Base-by-base conservation (phyloP, 2,888 invertebrate species). In the Sphinx pinastri region DNA sequence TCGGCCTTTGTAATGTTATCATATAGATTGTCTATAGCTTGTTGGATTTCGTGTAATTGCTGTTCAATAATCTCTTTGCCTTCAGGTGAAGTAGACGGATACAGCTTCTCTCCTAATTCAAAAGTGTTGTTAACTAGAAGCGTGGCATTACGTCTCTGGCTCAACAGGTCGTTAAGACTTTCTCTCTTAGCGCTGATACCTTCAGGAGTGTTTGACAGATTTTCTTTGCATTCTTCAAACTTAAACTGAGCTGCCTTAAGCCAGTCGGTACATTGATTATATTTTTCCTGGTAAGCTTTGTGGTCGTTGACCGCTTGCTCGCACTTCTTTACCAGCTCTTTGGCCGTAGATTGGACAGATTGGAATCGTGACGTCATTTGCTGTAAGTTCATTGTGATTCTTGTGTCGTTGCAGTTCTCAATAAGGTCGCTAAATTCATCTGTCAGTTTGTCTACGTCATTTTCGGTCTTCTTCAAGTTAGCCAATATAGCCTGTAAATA, bases 361-460 rank as follows among this genome's bases (percentile, higher is more conserved):
- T 98, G 98, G 93, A 98, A 98, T 71, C 98, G 95, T 7, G 98
- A 98, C 0, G 97, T 97, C 73, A 98, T 96, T 88, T 98, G 98
- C 84, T 98, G 98, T 49, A 98, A 95, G 84, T 97, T 98, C 75
- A 97, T 97, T 2, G 98, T 97, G 71, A 98, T 97, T 82, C 98
- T 95, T 0, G 97, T 96, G 84, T 98, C 98, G 31, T 98, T 98
- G 77, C 97, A 97, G 77, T 95, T 96, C 83, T 98, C 97, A 72
- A 97, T 96, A 16, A 98, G 92, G 81, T 98, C 98, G 60, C 97
- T 97, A 38, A 97, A 97, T 79, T 97, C 97, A 78, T 98, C 98
- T 72, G 96, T 96, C 85, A 98, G 94, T 90, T 97, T 97, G 84
- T 98, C 98, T 75, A 98, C 96, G 80, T 98, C 97, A 19, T 96